Evolutionary conservation across 2,888 invertebrate species (phyloP).

Genomic region (Polyploca ridens): DNA sequence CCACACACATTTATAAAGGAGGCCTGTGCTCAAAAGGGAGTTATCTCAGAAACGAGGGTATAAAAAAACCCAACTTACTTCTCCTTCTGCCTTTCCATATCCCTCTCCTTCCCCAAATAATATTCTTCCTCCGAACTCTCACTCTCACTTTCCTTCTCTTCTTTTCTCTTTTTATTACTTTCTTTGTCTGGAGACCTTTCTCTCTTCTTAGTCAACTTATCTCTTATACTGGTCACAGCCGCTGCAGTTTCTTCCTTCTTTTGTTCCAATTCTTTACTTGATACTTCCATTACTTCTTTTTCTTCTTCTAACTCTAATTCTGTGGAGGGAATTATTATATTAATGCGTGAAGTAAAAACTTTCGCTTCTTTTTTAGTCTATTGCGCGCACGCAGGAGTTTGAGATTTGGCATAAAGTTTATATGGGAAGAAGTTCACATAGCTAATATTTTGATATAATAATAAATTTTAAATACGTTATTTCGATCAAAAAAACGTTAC

Average conservation of each 20-base stretch:
- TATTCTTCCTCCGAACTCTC: constrained; percentile 80
- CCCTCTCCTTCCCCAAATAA: constrained; percentile 87
- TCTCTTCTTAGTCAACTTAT: constrained; percentile 65
- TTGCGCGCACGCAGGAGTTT: too few relatives aligned
- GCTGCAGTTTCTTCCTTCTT: constrained; percentile 61
- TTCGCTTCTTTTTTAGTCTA: too few relatives aligned
- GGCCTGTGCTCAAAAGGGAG: too few relatives aligned
- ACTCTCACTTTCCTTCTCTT: constrained; percentile 40
- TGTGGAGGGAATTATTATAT: constrained; percentile 25
- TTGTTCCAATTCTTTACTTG: constrained; percentile 47
- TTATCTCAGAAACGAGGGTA: too few relatives aligned
- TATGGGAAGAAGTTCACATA: too few relatives aligned
- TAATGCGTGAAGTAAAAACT: too few relatives aligned
- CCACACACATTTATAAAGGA: too few relatives aligned
- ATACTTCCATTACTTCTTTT: constrained; percentile 45
- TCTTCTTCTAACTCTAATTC: constrained; percentile 73
- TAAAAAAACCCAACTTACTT: constrained; percentile 81
- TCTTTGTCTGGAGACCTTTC: constrained; percentile 51
- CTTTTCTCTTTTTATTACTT: constrained; percentile 54
- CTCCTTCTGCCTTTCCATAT: constrained; percentile 84
- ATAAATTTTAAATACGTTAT: too few relatives aligned
- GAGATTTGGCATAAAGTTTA: too few relatives aligned
- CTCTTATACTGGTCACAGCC: constrained; percentile 67
- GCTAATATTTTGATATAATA: too few relatives aligned
- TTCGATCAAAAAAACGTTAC: too few relatives aligned